phyloP scores from a whole-genome alignment of 2,113 vertebrate genomes.

The Ascaphus truei region DNA sequence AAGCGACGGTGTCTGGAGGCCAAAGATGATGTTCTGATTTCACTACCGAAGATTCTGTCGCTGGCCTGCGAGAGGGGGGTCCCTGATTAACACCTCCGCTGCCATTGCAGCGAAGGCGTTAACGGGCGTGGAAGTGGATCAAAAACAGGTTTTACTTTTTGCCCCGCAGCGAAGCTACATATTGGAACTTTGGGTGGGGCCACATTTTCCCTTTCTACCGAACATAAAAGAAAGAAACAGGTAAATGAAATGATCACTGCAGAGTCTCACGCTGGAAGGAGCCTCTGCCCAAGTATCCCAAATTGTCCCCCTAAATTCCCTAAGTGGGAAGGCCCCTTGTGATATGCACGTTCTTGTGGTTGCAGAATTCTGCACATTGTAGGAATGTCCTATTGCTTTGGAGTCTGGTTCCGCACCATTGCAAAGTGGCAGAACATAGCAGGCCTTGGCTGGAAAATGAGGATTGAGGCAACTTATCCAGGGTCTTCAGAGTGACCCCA shows the following conservation, averaged over 20 bases:
- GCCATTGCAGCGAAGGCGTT: background rate
- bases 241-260: background rate
- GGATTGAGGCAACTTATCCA: too few relatives aligned
- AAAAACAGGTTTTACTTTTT: slow-evolving; percentile 5
- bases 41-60: slow-evolving; percentile 14
- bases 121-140: background rate
- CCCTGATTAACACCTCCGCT: background rate
- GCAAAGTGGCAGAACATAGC: too few relatives aligned
- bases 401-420: too few relatives aligned
- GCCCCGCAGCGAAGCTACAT: background rate
- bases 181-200: background rate
- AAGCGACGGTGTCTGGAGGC: slow-evolving; percentile 19
- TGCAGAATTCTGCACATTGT: too few relatives aligned
- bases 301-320: too few relatives aligned
- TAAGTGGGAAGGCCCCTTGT: too few relatives aligned
- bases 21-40: slow-evolving; percentile 21
- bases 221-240: background rate
- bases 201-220: background rate
- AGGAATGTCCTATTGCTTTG: too few relatives aligned
- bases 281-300: background rate
- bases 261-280: background rate
- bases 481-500: too few relatives aligned
- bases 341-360: too few relatives aligned
- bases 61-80: slow-evolving; percentile 28
- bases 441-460: too few relatives aligned